These are phyloP conservation scores for Phoxinus phoxinus DNA, from an alignment of 2,113 vertebrate species.

Conservation along the genomic window DNA sequence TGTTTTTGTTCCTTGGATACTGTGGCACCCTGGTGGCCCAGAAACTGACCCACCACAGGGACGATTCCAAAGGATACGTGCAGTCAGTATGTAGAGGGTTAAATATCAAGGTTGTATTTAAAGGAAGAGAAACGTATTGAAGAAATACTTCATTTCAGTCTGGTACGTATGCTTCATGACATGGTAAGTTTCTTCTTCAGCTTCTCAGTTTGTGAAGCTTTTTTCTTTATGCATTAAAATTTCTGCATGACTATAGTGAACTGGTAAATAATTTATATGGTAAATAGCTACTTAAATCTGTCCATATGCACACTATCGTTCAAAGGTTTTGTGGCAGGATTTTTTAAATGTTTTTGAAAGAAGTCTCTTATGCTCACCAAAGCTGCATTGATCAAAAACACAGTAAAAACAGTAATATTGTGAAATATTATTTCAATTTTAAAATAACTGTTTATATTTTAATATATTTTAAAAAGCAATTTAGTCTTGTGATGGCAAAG, in stretches of 20 bases:
- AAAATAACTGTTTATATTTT: not conserved
- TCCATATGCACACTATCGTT: not conserved
- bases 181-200: slow-evolving; percentile 36
- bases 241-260: not conserved
- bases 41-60: slow-evolving; percentile 23
- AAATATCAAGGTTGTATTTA: slow-evolving; percentile 27
- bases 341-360: not conserved
- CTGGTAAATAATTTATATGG: not conserved
- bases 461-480: not conserved
- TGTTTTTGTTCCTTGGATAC: slow-evolving; percentile 52
- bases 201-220: not conserved
- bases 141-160: slow-evolving; percentile 12
- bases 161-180: not conserved
- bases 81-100: not conserved
- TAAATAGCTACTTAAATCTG: not conserved
- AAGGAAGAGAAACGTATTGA: not conserved
- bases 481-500: too few relatives aligned
- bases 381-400: not conserved
- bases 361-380: not conserved
- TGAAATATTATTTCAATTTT: not conserved
- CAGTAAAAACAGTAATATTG: not conserved
- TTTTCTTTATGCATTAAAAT: not conserved
- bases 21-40: slow-evolving; percentile 45
- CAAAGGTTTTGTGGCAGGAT: not conserved
- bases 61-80: not conserved